Evolutionary conservation across 53 echinoderm and acorn worm genomes (phyloP).

Genomic region (Zoroaster sp.): DNA sequence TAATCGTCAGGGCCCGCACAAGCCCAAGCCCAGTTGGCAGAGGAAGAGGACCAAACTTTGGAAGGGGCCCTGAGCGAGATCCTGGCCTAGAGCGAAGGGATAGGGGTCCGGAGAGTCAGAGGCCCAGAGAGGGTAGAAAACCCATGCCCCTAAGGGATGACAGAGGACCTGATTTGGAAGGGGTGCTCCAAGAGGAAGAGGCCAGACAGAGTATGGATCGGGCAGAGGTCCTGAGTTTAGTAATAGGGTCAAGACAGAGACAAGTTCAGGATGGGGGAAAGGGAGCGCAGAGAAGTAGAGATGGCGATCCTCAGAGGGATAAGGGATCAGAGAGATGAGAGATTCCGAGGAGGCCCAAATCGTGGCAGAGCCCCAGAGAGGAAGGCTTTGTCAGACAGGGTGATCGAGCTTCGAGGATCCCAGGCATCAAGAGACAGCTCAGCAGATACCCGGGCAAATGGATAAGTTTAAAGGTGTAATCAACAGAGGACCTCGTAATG

Average conservation of each 20-base stretch:
- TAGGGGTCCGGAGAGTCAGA: not conserved
- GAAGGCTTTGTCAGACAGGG: conserved; percentile 57
- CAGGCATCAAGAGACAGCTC: conserved; percentile 35
- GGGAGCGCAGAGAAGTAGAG: conserved; percentile 45
- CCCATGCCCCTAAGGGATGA: not conserved
- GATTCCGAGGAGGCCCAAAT: conserved; percentile 39
- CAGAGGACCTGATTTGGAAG: conserved; percentile 26
- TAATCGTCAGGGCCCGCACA: not conserved
- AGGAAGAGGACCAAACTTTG: conserved; percentile 43
- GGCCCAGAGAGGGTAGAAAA: too few relatives aligned
- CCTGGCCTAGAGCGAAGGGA: conserved; percentile 1
- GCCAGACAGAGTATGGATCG: conserved; percentile 1
- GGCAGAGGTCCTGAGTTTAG: not conserved
- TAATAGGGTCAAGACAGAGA: conserved; percentile 42
- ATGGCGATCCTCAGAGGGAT: conserved; percentile 44
- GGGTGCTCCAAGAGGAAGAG: conserved; percentile 22
- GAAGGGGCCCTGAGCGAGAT: conserved; percentile 34
- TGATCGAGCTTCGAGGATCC: conserved; percentile 34
- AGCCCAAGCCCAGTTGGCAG: conserved; percentile 22
- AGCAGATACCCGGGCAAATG: conserved; percentile 25
- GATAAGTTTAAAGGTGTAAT: not conserved
- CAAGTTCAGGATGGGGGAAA: conserved; percentile 9
- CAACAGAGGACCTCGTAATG: not conserved
- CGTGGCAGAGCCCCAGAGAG: conserved; percentile 15
- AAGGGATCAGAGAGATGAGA: not conserved